These are phyloP conservation scores for Phalacrocorax pelagicus DNA, from an alignment of 2,113 vertebrate genomes.

Conservation along the genomic window DNA sequence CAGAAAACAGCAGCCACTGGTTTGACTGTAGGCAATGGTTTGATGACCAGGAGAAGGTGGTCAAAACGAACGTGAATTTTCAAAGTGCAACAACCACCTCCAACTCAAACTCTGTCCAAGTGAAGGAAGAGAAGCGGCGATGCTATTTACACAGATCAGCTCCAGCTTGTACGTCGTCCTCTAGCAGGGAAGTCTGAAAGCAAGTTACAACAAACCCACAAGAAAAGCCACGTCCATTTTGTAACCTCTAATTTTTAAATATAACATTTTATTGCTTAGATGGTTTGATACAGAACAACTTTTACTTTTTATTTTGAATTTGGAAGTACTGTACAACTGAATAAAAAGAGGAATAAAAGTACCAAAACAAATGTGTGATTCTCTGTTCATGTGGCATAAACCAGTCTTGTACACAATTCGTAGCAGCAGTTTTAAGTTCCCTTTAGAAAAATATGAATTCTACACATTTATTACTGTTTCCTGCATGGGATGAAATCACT, in stretches of 20 bases:
- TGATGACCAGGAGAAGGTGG: fast-evolving
- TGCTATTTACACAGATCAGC: neutral
- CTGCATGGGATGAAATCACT: slow-evolving; percentile 77
- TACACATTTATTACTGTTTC: slow-evolving; percentile 79
- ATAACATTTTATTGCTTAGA: slow-evolving; percentile 98
- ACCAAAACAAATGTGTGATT: slow-evolving; percentile 81
- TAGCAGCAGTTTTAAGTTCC: slow-evolving; percentile 88
- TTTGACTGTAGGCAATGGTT: neutral
- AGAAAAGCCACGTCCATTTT: slow-evolving; percentile 16
- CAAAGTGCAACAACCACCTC: neutral
- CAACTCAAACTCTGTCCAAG: neutral
- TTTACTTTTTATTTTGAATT: slow-evolving; percentile 85
- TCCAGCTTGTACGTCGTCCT: fast-evolving
- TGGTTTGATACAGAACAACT: slow-evolving; percentile 94
- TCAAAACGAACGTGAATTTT: neutral
- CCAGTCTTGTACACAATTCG: slow-evolving; percentile 81
- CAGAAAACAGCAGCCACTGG: neutral
- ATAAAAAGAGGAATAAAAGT: slow-evolving; percentile 80
- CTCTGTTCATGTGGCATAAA: slow-evolving; percentile 86
- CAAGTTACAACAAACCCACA: neutral
- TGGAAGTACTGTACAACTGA: slow-evolving; percentile 84
- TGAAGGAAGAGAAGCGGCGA: neutral
- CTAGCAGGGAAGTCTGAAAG: neutral
- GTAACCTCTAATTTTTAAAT: slow-evolving; percentile 78
- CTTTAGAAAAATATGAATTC: slow-evolving; percentile 86